phyloP scores from a whole-genome alignment of 2,888 invertebrate genomes.

The Drosophila colorata region DNA sequence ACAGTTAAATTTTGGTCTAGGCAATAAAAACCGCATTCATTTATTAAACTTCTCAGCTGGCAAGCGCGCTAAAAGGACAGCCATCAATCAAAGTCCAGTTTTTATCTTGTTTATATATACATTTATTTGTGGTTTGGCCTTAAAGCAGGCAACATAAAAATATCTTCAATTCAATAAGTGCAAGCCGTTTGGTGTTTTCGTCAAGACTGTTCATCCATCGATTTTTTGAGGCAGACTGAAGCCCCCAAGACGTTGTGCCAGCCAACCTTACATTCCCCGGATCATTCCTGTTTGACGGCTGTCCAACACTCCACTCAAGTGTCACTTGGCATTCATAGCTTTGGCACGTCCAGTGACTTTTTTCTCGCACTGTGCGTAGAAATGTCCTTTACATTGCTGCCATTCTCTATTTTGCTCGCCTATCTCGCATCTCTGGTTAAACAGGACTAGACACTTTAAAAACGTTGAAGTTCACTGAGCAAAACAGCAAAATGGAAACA shows the following conservation, averaged over 20 bases:
- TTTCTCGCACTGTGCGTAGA: constrained; percentile 56
- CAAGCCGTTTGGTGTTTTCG: constrained; percentile 35
- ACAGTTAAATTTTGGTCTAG: constrained; percentile 8
- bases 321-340: constrained; percentile 68
- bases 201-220: constrained; percentile 65
- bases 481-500: neutral
- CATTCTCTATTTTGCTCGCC: constrained; percentile 10
- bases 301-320: constrained; percentile 63
- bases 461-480: constrained; percentile 41
- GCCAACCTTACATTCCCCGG: neutral
- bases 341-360: constrained; percentile 63
- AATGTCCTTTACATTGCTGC: constrained; percentile 35
- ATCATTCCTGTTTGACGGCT: constrained; percentile 14
- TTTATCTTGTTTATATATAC: neutral
- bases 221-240: constrained; percentile 49
- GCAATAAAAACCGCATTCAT: constrained; percentile 67
- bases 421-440: constrained; percentile 37
- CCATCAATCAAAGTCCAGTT: constrained; percentile 67
- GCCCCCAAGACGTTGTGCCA: constrained; percentile 18
- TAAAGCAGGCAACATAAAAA: constrained; percentile 43
- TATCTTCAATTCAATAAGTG: constrained; percentile 74
- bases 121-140: constrained; percentile 16
- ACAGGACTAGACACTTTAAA: constrained; percentile 53
- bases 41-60: constrained; percentile 70
- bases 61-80: constrained; percentile 58